Base-by-base conservation (phyloP, 2,797 vertebrate genomes). In the Gorsachius magnificus region DNA sequence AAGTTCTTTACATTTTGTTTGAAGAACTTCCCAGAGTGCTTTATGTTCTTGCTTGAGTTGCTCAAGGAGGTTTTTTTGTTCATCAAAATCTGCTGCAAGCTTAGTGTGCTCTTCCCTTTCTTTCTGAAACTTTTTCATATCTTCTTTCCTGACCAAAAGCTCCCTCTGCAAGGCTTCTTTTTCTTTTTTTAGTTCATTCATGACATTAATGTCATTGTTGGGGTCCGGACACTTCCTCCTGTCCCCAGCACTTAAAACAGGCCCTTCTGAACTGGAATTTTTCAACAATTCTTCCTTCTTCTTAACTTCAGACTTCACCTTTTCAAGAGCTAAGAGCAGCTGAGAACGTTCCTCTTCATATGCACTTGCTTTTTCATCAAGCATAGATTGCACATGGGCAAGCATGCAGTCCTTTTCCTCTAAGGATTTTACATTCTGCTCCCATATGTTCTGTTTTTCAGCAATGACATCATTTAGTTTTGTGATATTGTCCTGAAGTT, bases 121-220 rank as follows among this genome's bases (percentile, higher is more conserved):
- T 58, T 98, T 98, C 70, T 98, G 97, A 92, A 97, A 36, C 61
- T 96, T 98, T 90, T 97, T 97, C 10, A 83, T 58, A 4, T 96
- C 97, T 96, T 98, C 98, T 95, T 98, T 98, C 53, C 97, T 96
- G 7, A 98, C 97, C 68, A 98, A 83, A 95, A 99, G 96, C 93
- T 99, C 98, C 70, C 97, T 98, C 93, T 99, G 97, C 7, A 99
- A 91, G n/a, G 90, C 83, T 29, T 97, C 96, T 45, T 99, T 99
- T 80, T 99, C 98, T 33, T 95, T 93, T 87, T 97, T 97, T 25
- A 98, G 69, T 29, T 97, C 96, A 22, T 66, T 66, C 3, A 98
- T 91, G 63, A 97, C 93, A 6, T 94, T 96, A 83, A 97, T 53
- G 3, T 85, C 81, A 69, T 4, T 48, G 64, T 3, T 60, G 16